Evolutionary conservation across 1,140 invertebrate species (phyloP).

Genomic region (Venturia canescens): DNA sequence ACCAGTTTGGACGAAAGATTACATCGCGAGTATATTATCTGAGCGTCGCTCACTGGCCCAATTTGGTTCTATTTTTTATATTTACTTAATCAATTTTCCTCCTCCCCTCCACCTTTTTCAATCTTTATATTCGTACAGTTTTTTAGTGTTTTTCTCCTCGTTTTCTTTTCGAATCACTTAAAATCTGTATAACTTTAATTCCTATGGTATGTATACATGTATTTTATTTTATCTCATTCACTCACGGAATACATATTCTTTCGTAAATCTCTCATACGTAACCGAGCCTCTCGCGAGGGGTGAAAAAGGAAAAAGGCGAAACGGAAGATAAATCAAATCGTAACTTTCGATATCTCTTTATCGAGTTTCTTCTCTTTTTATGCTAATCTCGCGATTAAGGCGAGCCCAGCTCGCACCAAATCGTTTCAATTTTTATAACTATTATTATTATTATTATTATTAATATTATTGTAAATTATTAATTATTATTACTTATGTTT

Average conservation of each 20-base stretch:
- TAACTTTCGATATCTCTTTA: not conserved
- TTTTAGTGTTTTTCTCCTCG: not conserved
- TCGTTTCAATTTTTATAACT: not conserved
- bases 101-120: not conserved
- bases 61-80: constrained; percentile 22
- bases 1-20: constrained; percentile 4
- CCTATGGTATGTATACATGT: not conserved
- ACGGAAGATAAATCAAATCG: not conserved
- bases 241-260: not conserved
- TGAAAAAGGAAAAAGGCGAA: not conserved
- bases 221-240: constrained; percentile 3
- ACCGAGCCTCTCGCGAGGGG: not conserved
- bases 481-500: not conserved
- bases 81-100: not conserved
- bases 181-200: not conserved
- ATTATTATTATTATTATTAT: constrained; percentile 12
- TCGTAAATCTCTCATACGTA: not conserved
- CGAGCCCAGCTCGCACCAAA: constrained; percentile 28
- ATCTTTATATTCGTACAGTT: not conserved
- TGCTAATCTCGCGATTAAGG: constrained; percentile 23
- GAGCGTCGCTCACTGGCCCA: constrained; percentile 1
- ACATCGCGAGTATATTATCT: not conserved
- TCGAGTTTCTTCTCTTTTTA: not conserved
- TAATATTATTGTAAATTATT: constrained; percentile 4
- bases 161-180: not conserved